phyloP scores from a whole-genome alignment of 2,888 invertebrate species.

The Stegana nigrithorax region DNA sequence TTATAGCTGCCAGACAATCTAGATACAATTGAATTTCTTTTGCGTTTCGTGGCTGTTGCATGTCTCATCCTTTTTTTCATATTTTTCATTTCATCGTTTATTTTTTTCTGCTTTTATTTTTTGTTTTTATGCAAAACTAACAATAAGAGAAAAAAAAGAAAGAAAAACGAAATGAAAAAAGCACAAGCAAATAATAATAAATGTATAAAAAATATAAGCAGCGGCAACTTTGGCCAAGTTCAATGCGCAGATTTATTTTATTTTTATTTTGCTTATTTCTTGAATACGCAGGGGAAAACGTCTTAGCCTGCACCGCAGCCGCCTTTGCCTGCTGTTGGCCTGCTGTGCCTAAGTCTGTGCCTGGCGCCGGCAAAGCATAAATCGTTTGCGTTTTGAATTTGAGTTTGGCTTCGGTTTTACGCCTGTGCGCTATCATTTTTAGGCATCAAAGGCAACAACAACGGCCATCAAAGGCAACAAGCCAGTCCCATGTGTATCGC shows the following conservation, averaged over 20 bases:
- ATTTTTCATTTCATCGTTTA: slow-evolving; percentile 30
- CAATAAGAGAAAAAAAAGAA: too few relatives aligned
- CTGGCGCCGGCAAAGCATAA: background rate
- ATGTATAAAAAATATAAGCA: too few relatives aligned
- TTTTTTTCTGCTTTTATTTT: slow-evolving; percentile 23
- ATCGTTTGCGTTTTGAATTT: slow-evolving; percentile 9
- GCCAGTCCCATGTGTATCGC: slow-evolving; percentile 47
- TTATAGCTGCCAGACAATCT: slow-evolving; percentile 48
- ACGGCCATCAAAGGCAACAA: background rate
- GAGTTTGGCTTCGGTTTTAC: slow-evolving; percentile 28
- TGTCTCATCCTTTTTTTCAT: background rate
- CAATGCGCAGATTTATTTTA: slow-evolving; percentile 48
- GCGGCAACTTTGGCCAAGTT: slow-evolving; percentile 48
- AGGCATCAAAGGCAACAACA: slow-evolving; percentile 35
- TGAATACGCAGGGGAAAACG: slow-evolving; percentile 4
- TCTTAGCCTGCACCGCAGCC: too few relatives aligned
- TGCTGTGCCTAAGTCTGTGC: background rate
- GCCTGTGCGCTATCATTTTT: slow-evolving; percentile 36
- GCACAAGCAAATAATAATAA: too few relatives aligned
- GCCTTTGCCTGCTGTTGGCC: slow-evolving; percentile 4
- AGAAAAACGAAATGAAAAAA: too few relatives aligned
- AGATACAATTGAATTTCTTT: slow-evolving; percentile 50
- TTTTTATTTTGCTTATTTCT: slow-evolving; percentile 28
- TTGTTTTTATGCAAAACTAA: slow-evolving; percentile 17
- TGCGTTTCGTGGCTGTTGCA: background rate